Percentiles rank a stretch among this genome's conserved stretches.
phyloP scores from a whole-genome alignment of 1,140 invertebrate genomes.

The Holotrichia oblita region DNA sequence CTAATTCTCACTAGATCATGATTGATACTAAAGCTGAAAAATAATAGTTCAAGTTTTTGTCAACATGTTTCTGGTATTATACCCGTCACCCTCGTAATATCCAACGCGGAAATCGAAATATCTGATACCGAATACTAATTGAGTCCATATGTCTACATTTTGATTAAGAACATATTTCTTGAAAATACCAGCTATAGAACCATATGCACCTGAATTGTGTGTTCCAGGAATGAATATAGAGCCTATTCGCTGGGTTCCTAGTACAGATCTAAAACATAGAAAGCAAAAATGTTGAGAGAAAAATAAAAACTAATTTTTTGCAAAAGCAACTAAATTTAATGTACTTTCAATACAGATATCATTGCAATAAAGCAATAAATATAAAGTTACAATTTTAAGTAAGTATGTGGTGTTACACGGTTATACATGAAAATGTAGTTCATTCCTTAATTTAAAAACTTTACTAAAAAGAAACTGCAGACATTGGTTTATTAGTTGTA shows the following conservation, averaged over 20 bases:
- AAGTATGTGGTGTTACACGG: too few relatives aligned
- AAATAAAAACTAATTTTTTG: too few relatives aligned
- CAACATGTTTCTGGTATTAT: neutral
- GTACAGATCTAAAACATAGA: constrained; percentile 45
- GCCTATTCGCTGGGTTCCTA: constrained; percentile 66
- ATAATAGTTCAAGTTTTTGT: constrained; percentile 32
- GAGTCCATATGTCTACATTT: constrained; percentile 80
- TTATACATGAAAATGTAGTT: too few relatives aligned
- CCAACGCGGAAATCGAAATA: constrained; percentile 82
- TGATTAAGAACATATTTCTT: constrained; percentile 71
- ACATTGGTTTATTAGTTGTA: too few relatives aligned
- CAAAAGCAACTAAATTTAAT: too few relatives aligned
- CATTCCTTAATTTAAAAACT: too few relatives aligned
- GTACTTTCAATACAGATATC: too few relatives aligned
- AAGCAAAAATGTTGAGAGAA: neutral
- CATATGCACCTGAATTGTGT: constrained; percentile 74
- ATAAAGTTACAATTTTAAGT: too few relatives aligned
- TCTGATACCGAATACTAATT: constrained; percentile 81
- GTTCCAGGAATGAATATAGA: constrained; percentile 74
- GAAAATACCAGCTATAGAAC: constrained; percentile 60
- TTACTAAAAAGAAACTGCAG: too few relatives aligned
- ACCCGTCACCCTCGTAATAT: constrained; percentile 61
- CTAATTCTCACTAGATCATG: constrained; percentile 74
- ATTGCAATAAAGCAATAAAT: too few relatives aligned
- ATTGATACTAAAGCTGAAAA: constrained; percentile 75